Evolutionary conservation across 2,113 vertebrate species (phyloP), one percentile per base, ranked within the genome.

Genomic region (Phycodurus eques): DNA sequence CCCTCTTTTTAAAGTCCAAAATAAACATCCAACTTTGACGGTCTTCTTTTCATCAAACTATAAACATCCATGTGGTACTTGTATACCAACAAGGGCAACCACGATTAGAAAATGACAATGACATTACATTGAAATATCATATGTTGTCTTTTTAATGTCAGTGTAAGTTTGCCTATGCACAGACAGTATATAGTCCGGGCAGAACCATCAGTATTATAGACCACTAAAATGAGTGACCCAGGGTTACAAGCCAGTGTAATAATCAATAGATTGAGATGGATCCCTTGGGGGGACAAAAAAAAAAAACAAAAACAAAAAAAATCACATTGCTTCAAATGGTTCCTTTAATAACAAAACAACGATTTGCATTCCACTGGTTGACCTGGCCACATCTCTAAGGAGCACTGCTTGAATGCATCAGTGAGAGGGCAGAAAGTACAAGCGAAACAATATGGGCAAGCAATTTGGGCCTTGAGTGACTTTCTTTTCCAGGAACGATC

Each of bases 1-100:
- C 63, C 6, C 39, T 68, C 70, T 31, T 73, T 43, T 60, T 71
- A 1, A 42, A 61, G 59, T 69, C 74, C 71, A 82, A 74, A n/a
- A 68, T 9, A 71, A 81, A 74, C 43, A 72, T n/a, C 8, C 8
- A 2, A 74, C 66, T 69, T 60, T 10, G 27, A 4, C 14, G 74
- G 10, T 67, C 57, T 19, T 67, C 65, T 20, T 67, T 62, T 74
- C 10, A 27, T 81, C 70, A 43, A 42, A 19, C 33, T 33, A 33
- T 72, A 12, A 49, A 69, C 27, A 39, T 44, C 12, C 57, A 60
- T 35, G 57, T 53, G 27, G 5, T 33, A 5, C 12, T 42, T 64
- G 5, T 2, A 13, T 31, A 15, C 42, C 20, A 20, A 43, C 17
- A 10, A n/a, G 61, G 39, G 20, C 9, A 9, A 43, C 20, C 35